phyloP scores from a whole-genome alignment of 2,113 vertebrate species.

The Syngnathus typhle region DNA sequence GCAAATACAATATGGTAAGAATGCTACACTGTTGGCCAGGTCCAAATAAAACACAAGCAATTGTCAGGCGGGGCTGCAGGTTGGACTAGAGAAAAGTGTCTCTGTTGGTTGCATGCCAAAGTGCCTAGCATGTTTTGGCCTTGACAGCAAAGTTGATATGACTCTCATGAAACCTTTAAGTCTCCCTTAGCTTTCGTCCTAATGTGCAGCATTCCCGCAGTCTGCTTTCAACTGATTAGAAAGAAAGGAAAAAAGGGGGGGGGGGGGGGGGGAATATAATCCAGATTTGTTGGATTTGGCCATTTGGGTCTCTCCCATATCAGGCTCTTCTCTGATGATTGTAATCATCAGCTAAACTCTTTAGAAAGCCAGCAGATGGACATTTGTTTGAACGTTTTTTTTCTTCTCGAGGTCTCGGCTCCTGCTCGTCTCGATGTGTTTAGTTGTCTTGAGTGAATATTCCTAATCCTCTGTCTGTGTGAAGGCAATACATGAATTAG shows the following conservation, averaged over 20 bases:
- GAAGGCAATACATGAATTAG: slow-evolving; percentile 21
- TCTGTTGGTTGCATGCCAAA: neutral
- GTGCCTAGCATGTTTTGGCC: slow-evolving; percentile 1
- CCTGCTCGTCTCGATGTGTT: slow-evolving; percentile 4
- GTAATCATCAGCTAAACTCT: slow-evolving; percentile 36
- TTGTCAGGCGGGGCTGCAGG: neutral
- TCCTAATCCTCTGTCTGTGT: slow-evolving; percentile 12
- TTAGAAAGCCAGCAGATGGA: slow-evolving; percentile 13
- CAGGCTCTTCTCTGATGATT: slow-evolving; percentile 11
- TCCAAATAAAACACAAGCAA: neutral
- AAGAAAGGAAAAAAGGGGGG: slow-evolving; percentile 15
- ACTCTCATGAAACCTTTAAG: slow-evolving; percentile 23
- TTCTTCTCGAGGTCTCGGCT: neutral
- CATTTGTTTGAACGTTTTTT: neutral
- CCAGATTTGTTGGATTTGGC: slow-evolving; percentile 51
- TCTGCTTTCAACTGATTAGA: slow-evolving; percentile 60
- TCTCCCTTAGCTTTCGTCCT: slow-evolving; percentile 38
- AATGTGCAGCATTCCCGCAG: slow-evolving; percentile 31
- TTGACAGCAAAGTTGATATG: slow-evolving; percentile 21
- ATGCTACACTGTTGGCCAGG: neutral
- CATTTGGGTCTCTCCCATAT: slow-evolving; percentile 27
- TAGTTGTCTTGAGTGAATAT: neutral
- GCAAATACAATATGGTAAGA: no score
- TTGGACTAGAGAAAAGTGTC: neutral
- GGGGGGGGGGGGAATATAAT: slow-evolving; percentile 50